A percentile compares a stretch with the other conserved stretches of the same genome.
Evolutionary conservation across 2,797 vertebrate species (phyloP).

Genomic region (Chromis chromis): DNA sequence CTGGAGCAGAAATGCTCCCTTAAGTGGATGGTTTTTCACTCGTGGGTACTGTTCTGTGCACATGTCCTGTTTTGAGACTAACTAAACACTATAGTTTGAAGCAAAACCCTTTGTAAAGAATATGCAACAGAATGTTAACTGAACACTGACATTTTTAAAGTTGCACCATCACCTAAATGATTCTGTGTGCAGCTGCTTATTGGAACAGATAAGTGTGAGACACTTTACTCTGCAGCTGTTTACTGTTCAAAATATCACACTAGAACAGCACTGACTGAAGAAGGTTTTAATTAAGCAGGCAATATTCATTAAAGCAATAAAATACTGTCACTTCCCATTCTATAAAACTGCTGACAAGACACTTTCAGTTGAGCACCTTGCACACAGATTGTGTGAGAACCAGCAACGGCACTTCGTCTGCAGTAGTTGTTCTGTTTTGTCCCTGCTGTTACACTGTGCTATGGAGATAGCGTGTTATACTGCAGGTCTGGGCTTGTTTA

Average conservation of each 20-base stretch:
- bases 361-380: not conserved
- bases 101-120: not conserved
- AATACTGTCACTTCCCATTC: slow-evolving; percentile 10
- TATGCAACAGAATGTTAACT: slow-evolving; percentile 25
- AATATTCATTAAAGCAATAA: slow-evolving; percentile 14
- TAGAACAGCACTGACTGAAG: not conserved
- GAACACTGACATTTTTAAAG: not conserved
- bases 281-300: not conserved
- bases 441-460: not conserved
- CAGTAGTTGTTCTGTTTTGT: not conserved
- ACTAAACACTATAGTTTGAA: no score
- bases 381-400: not conserved
- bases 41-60: no score
- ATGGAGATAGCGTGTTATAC: not conserved
- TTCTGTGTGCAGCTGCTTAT: not conserved
- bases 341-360: slow-evolving; percentile 8
- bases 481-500: slow-evolving; percentile 41
- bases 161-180: slow-evolving; percentile 4
- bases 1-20: no score
- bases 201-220: not conserved
- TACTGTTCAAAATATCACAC: slow-evolving; percentile 28
- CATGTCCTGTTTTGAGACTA: no score
- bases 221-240: slow-evolving; percentile 2
- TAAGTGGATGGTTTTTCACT: no score
- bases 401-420: no score